Evolutionary conservation across 1,140 invertebrate species (phyloP), one percentile per base, ranked within the genome.

Genomic region (Cyphomyrmex costatus): DNA sequence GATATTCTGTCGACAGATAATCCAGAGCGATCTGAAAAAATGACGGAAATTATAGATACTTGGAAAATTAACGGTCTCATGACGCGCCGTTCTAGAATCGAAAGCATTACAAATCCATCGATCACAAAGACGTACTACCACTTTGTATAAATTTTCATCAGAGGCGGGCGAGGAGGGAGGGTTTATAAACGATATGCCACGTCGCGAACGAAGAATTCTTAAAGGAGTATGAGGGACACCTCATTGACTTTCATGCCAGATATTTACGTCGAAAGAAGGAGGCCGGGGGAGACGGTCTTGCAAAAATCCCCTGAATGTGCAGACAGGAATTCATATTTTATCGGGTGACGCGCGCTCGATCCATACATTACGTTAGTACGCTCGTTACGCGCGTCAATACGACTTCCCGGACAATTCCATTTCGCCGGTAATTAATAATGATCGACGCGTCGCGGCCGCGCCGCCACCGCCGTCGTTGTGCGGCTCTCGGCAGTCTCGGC

Each of bases 201-300:
- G 58, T 61, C 24, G 58, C 53, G 82, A 68, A 76, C 4, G 24
- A 76, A 49, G 36, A 84, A 76, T 63, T 68, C 27, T 42, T 21
- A 8, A 30, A 63, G 56, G 58, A 36, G 56, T 58, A 65, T 66
- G 88, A 70, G 36, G 53, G 49, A n/a, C n/a, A n/a, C 86, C 88
- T 89, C 88, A 88, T 89, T 89, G 88, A 89, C 88, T 89, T 89
- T 89, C 88, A 89, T 89, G 82, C 76, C 53, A 88, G 87, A 88
- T 89, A 83, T 89, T 83, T 84, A 65, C 88, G 65, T 73, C 53
- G 53, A 46, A 6, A 33, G 7, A 46, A 71, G 66, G 6, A 71
- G 66, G 6, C 12, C 83, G 56, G 49, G 49, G n/a, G 36, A 21
- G 42, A 30, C n/a, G 71, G 58, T 51, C 71, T 42, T n/a, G 58